A percentile compares a stretch with the other conserved stretches of the same genome.
phyloP scores from a whole-genome alignment of 2,888 invertebrate genomes.

The Thereva unica region DNA sequence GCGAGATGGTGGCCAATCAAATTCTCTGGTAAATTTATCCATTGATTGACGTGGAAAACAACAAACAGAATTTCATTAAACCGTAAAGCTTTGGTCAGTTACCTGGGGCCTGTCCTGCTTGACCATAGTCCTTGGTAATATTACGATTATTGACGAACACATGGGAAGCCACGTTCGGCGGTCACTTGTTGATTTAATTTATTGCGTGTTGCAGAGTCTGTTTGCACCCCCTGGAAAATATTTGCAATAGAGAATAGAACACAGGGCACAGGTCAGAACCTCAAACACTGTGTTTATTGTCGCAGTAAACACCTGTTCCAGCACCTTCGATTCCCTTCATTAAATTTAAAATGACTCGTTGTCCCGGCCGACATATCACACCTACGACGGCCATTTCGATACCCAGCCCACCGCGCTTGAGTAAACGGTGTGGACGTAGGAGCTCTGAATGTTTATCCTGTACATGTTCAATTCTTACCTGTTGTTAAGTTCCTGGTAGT shows the following conservation, averaged over 20 bases:
- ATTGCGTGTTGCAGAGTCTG: slow-evolving; percentile 37
- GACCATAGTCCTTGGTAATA: background rate
- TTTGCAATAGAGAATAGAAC: background rate
- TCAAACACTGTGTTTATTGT: slow-evolving; percentile 18
- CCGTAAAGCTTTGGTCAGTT: slow-evolving; percentile 21
- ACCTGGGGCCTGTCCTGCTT: slow-evolving; percentile 15
- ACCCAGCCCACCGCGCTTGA: too few relatives aligned
- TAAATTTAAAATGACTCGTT: slow-evolving; percentile 19
- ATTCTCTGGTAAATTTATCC: slow-evolving; percentile 24
- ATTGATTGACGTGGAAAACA: slow-evolving; percentile 29
- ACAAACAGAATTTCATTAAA: slow-evolving; percentile 28
- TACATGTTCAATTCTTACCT: too few relatives aligned
- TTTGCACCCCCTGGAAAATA: slow-evolving; percentile 37
- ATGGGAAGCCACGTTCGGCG: slow-evolving; percentile 21
- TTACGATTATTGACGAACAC: slow-evolving; percentile 6
- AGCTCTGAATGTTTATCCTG: too few relatives aligned
- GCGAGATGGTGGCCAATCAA: slow-evolving; percentile 15
- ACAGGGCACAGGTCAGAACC: slow-evolving; percentile 2
- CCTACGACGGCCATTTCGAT: too few relatives aligned
- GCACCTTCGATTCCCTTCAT: slow-evolving; percentile 10
- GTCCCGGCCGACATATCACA: too few relatives aligned
- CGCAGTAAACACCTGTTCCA: slow-evolving; percentile 20
- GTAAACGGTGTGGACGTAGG: too few relatives aligned
- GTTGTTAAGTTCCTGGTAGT: too few relatives aligned
- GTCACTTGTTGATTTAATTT: slow-evolving; percentile 41